Base-by-base conservation (phyloP, 2,113 vertebrate genomes). In the Chaetodon auriga region DNA sequence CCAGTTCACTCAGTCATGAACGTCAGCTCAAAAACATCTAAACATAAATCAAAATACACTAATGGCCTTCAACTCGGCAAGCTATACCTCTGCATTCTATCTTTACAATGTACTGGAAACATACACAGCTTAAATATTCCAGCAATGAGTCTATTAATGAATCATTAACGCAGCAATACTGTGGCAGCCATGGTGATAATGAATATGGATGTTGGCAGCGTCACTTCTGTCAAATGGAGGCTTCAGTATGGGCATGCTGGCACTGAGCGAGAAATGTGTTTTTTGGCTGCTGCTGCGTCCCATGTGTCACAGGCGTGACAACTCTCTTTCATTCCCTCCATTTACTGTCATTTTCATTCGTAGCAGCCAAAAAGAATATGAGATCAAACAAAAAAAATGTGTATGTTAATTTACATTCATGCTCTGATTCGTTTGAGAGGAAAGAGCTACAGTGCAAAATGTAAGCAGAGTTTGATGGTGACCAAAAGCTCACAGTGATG, bases 301-400 rank as follows among this genome's bases (percentile, higher is more conserved):
- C 78, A 85, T 84, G 86, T 92, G 87, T 92, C 91, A 89, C 76
- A 75, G 66, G 87, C 53, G 83, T 80, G 76, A 91, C 84, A 85
- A 71, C 84, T 83, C 82, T 84, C 86, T 88, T 88, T 92, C 74
- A 92, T 91, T 82, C 61, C 4, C 35, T 69, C 69, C 55, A 84
- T 89, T 92, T 86, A 70, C 75, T 81, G 87, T 84, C 77, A 79
- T 87, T 87, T 80, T 35, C 61, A 78, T 60, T 72, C 30, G 18
- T 68, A 60, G n/a, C 6, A 0, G 74, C 35, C 51, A 88, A 80
- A 82, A 78, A 68, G 58, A 84, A 86, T 87, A 77, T 30, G 38
- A 68, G 25, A 84, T 79, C 71, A 86, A 58, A 68, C 5, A 87
- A 46, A 60, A 16, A 21, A 45, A 66, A 36, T 13, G 2, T 16